phyloP scores from a whole-genome alignment of 2,797 vertebrate species.

The Poeciliopsis turneri region DNA sequence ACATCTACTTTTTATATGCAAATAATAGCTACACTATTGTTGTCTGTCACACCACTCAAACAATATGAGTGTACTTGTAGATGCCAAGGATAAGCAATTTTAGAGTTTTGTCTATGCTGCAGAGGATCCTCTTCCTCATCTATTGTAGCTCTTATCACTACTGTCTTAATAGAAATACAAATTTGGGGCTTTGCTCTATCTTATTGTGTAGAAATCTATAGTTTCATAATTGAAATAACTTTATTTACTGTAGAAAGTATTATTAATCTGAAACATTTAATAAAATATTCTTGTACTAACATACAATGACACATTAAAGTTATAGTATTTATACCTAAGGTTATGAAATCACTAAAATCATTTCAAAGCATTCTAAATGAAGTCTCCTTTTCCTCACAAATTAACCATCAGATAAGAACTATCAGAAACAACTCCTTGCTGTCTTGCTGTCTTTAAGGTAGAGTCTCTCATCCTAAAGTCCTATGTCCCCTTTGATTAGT shows the following conservation, averaged over 20 bases:
- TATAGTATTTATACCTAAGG: neutral
- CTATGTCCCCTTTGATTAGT: neutral
- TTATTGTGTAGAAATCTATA: neutral
- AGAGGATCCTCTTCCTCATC: neutral
- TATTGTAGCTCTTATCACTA: neutral
- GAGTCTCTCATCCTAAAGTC: neutral
- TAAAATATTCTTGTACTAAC: neutral
- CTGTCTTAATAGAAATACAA: neutral
- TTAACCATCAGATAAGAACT: conserved; percentile 35
- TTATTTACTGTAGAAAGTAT: neutral
- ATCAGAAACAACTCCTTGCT: neutral
- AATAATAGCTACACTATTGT: neutral
- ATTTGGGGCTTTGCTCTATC: neutral
- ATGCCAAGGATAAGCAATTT: neutral
- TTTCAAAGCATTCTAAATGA: neutral
- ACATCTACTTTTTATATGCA: neutral
- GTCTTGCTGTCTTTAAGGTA: neutral
- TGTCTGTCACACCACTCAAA: neutral
- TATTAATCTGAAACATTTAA: neutral
- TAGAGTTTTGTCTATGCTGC: neutral
- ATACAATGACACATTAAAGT: neutral
- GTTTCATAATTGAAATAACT: neutral
- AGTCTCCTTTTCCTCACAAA: conserved; percentile 18
- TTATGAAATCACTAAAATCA: neutral
- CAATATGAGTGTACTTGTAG: neutral